Conservation (phyloP, 2,113 vertebrate species). For the Pseudonaja textilis region DNA sequence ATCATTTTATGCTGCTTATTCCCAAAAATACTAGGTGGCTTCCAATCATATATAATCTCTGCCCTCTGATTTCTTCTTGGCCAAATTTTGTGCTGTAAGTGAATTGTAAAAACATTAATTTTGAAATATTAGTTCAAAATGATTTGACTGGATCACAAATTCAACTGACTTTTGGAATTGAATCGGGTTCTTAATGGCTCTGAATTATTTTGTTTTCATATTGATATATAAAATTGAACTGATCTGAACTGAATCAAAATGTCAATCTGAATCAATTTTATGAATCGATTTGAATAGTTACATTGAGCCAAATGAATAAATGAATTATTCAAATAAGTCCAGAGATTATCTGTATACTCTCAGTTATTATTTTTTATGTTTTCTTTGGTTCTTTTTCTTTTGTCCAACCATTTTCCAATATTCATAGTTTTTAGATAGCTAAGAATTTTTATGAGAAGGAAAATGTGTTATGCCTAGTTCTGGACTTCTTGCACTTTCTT, state of each 20-base stretch:
- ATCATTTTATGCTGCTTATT: neutral
- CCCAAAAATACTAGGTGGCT: neutral
- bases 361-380: neutral
- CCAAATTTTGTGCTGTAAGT: neutral
- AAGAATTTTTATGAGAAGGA: neutral
- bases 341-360: neutral
- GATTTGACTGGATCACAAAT: neutral
- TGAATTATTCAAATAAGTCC: neutral
- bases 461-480: neutral
- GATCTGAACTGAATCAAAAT: neutral
- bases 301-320: neutral
- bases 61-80: neutral
- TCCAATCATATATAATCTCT: neutral
- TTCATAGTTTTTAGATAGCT: neutral
- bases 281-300: neutral
- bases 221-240: neutral
- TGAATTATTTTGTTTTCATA: neutral
- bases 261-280: neutral
- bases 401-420: neutral
- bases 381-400: neutral
- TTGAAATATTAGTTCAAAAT: neutral
- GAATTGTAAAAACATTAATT: neutral
- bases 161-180: neutral
- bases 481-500: neutral
- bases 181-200: neutral